phyloP scores from a whole-genome alignment of 2,888 invertebrate genomes.

The Trissolcus brochymenae region DNA sequence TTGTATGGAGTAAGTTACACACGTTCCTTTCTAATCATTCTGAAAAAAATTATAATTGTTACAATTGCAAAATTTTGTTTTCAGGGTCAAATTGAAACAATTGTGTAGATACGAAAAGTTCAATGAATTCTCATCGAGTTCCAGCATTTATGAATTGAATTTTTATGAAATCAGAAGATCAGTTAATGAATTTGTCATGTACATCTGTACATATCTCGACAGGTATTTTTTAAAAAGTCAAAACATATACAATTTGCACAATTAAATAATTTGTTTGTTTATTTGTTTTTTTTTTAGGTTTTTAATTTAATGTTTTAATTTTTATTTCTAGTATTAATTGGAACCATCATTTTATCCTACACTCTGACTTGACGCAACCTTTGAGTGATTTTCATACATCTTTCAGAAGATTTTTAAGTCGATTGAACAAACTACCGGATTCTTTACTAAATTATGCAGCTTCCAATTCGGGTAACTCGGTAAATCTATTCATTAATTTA shows the following conservation, averaged over 20 bases:
- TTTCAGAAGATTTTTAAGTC: slow-evolving; percentile 65
- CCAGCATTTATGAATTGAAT: slow-evolving; percentile 37
- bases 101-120: slow-evolving; percentile 45
- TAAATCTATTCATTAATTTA: slow-evolving; percentile 58
- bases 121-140: slow-evolving; percentile 39
- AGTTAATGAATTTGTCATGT: slow-evolving; percentile 28
- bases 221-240: slow-evolving; percentile 17
- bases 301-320: not conserved
- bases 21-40: not conserved
- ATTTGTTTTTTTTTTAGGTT: too few species aligned
- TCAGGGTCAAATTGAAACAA: slow-evolving; percentile 39
- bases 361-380: slow-evolving; percentile 63
- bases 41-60: not conserved
- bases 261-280: not conserved
- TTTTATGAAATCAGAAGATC: slow-evolving; percentile 36
- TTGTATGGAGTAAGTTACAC: slow-evolving; percentile 37
- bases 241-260: not conserved
- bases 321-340: slow-evolving; percentile 64
- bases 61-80: not conserved
- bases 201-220: slow-evolving; percentile 40
- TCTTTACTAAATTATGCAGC: slow-evolving; percentile 73
- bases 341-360: slow-evolving; percentile 60
- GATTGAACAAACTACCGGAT: slow-evolving; percentile 71
- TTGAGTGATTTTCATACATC: slow-evolving; percentile 64
- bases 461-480: slow-evolving; percentile 75